Percentiles rank a stretch among this genome's conserved stretches.
Conservation (phyloP, 1,140 invertebrate genomes). For the Bombus affinis region DNA sequence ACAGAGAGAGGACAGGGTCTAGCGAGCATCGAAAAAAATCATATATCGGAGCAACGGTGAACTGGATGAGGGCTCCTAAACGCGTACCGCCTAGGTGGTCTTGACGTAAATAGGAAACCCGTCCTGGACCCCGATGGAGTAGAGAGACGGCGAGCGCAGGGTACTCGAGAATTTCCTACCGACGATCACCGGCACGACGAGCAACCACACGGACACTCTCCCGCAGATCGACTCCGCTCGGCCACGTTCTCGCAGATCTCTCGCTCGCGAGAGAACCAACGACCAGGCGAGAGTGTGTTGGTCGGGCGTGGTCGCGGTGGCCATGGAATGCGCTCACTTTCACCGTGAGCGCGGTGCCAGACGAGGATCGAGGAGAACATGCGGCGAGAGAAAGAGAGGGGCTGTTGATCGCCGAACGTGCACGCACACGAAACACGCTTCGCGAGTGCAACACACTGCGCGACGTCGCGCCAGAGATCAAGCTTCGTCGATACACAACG, state of each 20-base stretch:
- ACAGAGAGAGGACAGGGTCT: background rate
- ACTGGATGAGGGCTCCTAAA: slow-evolving; percentile 47
- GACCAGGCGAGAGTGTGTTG: slow-evolving; percentile 66
- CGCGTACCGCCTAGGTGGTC: slow-evolving; percentile 53
- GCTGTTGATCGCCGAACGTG: slow-evolving; percentile 52
- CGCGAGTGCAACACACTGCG: slow-evolving; percentile 32
- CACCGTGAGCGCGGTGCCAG: slow-evolving; percentile 74
- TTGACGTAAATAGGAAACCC: slow-evolving; percentile 56
- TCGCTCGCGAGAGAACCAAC: slow-evolving; percentile 18
- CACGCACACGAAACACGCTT: slow-evolving; percentile 61
- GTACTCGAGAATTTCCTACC: slow-evolving; percentile 47
- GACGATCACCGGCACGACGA: slow-evolving; percentile 51
- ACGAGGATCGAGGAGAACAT: slow-evolving; percentile 55
- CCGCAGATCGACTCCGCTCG: slow-evolving; percentile 34
- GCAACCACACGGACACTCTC: slow-evolving; percentile 50
- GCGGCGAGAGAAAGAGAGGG: slow-evolving; percentile 39
- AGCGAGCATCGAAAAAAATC: background rate
- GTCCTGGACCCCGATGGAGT: slow-evolving; percentile 56
- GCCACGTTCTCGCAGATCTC: slow-evolving; percentile 59
- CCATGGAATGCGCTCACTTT: slow-evolving; percentile 83
- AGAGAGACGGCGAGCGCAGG: slow-evolving; percentile 11
- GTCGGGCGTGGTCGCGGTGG: slow-evolving; percentile 82
- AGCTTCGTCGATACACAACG: background rate
- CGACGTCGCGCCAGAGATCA: background rate
- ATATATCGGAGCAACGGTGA: slow-evolving; percentile 18